phyloP scores from a whole-genome alignment of 2,113 vertebrate genomes.

The Hemichromis elongatus region DNA sequence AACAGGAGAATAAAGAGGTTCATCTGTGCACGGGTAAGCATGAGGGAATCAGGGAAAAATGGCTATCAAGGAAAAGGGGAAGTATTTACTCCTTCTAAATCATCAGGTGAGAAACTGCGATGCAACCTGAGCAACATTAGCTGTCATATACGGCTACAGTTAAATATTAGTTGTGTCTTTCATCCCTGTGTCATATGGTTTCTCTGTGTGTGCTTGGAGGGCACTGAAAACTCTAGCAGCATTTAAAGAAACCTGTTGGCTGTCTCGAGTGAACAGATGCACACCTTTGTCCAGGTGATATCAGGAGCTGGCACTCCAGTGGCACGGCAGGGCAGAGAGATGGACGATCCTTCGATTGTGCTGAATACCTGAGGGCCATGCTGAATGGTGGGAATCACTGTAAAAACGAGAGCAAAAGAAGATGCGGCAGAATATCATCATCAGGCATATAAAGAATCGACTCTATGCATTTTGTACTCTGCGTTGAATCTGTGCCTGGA shows the following conservation, averaged over 20 bases:
- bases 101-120: not conserved
- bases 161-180: not conserved
- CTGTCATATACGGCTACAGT: not conserved
- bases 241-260: not conserved
- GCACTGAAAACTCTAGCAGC: not conserved
- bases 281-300: slow-evolving; percentile 91
- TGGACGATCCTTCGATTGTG: slow-evolving; percentile 84
- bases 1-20: not conserved
- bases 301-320: slow-evolving; percentile 85
- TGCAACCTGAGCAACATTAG: not conserved
- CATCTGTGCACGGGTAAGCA: not conserved
- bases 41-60: not conserved
- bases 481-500: not conserved
- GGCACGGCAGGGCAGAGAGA: slow-evolving; percentile 86
- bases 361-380: slow-evolving; percentile 93
- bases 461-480: not conserved
- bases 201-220: not conserved
- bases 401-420: slow-evolving; percentile 5
- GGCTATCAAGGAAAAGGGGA: not conserved
- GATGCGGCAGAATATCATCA: not conserved
- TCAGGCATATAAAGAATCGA: not conserved
- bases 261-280: not conserved
- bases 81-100: not conserved
- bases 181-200: not conserved
- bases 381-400: slow-evolving; percentile 90